Evolutionary conservation across 2,888 invertebrate genomes (phyloP).

Genomic region (Drosophila basisetae): DNA sequence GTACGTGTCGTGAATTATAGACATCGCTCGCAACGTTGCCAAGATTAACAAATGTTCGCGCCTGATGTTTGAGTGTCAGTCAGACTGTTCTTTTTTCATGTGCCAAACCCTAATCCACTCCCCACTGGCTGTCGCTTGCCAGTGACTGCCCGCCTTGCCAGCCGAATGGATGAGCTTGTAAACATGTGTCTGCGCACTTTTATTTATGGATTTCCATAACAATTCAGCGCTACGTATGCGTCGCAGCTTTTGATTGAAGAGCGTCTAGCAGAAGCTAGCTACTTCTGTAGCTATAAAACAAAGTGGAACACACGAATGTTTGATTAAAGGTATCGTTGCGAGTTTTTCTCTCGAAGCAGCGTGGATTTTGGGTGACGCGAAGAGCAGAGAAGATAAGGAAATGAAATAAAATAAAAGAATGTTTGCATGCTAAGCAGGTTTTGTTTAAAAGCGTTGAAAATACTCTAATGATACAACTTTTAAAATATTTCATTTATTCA

Average conservation of each 20-base stretch:
- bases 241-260: slow-evolving; percentile 74
- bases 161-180: slow-evolving; percentile 77
- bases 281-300: slow-evolving; percentile 24
- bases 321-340: slow-evolving; percentile 46
- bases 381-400: slow-evolving; percentile 7
- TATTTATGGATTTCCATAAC: slow-evolving; percentile 80
- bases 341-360: neutral
- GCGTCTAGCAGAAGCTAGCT: slow-evolving; percentile 46
- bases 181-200: slow-evolving; percentile 75
- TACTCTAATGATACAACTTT: neutral
- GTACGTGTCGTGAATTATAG: slow-evolving; percentile 76
- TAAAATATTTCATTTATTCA: neutral
- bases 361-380: slow-evolving; percentile 9
- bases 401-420: neutral
- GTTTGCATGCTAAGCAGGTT: neutral
- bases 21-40: slow-evolving; percentile 56
- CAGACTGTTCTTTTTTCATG: slow-evolving; percentile 23
- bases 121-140: slow-evolving; percentile 16
- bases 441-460: neutral
- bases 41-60: slow-evolving; percentile 76
- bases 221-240: slow-evolving; percentile 73
- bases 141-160: slow-evolving; percentile 27
- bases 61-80: slow-evolving; percentile 66
- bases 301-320: slow-evolving; percentile 38
- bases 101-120: neutral